A percentile compares a stretch with the other conserved stretches of the same genome.
Evolutionary conservation across 2,797 vertebrate genomes (phyloP).

Genomic region (Threskiornis aethiopicus): DNA sequence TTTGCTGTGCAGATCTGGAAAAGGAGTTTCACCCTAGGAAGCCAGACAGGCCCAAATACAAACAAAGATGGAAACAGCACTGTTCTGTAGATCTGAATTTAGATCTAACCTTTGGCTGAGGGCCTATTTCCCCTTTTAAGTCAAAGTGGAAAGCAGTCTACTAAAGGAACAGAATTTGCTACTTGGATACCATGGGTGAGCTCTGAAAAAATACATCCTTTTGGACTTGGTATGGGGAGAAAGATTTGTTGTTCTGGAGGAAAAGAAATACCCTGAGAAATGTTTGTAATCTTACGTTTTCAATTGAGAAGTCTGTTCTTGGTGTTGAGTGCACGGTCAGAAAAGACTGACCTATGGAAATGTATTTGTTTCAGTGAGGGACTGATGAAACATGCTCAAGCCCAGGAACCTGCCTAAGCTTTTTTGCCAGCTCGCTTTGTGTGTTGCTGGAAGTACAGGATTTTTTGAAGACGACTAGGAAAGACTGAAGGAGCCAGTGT

Average conservation of each 20-base stretch:
- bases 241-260: background rate
- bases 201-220: background rate
- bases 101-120: constrained; percentile 38
- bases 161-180: background rate
- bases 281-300: background rate
- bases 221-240: background rate
- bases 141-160: background rate
- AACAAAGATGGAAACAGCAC: constrained; percentile 45
- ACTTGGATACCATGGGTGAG: background rate
- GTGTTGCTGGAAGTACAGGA: background rate
- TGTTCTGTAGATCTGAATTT: constrained; percentile 39
- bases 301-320: background rate
- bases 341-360: background rate
- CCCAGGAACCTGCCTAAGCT: background rate
- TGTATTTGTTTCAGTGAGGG: background rate
- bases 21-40: constrained; percentile 47
- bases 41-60: constrained; percentile 58
- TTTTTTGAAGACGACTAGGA: background rate
- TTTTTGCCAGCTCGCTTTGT: background rate
- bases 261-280: background rate
- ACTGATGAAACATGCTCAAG: background rate
- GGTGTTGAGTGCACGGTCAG: background rate
- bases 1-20: constrained; percentile 46
- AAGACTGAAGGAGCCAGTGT: background rate
- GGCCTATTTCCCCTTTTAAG: constrained; percentile 28